Base-by-base conservation (phyloP, 2,113 vertebrate genomes). In the Pseudopipra pipra region DNA sequence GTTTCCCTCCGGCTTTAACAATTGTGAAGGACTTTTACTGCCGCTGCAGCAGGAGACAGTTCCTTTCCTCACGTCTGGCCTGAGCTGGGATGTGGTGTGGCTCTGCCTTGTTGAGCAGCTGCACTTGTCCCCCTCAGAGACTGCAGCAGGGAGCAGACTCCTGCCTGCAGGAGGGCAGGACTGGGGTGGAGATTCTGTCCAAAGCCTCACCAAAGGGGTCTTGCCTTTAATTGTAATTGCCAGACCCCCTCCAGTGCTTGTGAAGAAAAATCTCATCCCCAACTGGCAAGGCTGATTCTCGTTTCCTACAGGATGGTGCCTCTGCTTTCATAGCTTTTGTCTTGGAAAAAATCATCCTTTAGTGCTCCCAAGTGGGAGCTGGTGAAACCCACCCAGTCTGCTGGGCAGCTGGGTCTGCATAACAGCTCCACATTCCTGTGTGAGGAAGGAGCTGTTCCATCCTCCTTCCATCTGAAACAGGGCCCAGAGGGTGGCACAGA, bases 221-320 rank as follows among this genome's bases (percentile, higher is more conserved):
- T 35, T 71, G 43, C 31, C 46, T 77, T 33, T 24, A 65, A 21
- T 15, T 68, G 24, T 33, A n/a, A 33, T 39, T 43, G 30, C 55
- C 41, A 72, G 71, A 41, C 3, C 49, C 54, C 54, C 67, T 30
- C 3, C 0, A 1, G 13, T 55, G 3, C 37, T 62, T 31, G 46
- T 33, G 19, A 75, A n/a, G 79, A 43, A n/a, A 33, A 35, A 4
- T 7, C 46, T 74, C 47, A 5, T 12, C 25, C 73, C 39, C 22
- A 11, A 17, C 73, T n/a, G 49, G 68, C 22, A 19, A 28, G 49
- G 62, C 39, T 68, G n/a, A 6, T 61, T n/a, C 61, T 25, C 0
- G 0, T 82, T 72, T 66, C 61, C 47, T 66, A 2, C 14, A 0
- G 0, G n/a, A 5, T 72, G 37, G 3, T 33, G 47, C 22, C 15